Percentiles rank a stretch among this genome's conserved stretches.
Evolutionary conservation across 2,113 vertebrate species (phyloP).

Genomic region (Pelvicachromis taeniatus): DNA sequence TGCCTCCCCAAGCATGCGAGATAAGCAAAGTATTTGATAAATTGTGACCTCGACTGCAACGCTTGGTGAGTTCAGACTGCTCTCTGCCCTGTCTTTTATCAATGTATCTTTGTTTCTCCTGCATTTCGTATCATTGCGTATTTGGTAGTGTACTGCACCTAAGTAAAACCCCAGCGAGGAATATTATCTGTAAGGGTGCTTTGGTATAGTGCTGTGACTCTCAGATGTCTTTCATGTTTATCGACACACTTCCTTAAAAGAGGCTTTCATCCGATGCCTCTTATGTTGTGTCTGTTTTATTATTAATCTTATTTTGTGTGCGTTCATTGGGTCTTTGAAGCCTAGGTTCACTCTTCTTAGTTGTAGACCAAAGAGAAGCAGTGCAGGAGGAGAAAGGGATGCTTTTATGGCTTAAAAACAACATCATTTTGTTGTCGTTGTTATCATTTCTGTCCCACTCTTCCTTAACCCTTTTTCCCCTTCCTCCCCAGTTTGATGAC

Average conservation of each 20-base stretch:
- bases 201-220: neutral
- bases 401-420: neutral
- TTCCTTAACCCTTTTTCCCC: neutral
- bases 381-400: neutral
- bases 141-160: neutral
- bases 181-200: neutral
- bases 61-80: neutral
- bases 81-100: neutral
- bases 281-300: neutral
- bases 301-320: neutral
- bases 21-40: neutral
- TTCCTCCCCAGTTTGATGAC: neutral
- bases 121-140: neutral
- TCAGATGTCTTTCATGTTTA: neutral
- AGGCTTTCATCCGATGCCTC: neutral
- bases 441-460: neutral
- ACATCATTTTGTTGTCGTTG: neutral
- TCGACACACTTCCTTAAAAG: neutral
- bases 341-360: neutral
- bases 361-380: neutral
- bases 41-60: neutral
- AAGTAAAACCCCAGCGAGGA: neutral
- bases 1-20: neutral
- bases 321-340: conserved; percentile 16
- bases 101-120: neutral